Percentiles rank a stretch among this genome's conserved stretches.
Conservation (phyloP, 1,140 invertebrate genomes). For the Drosophila seguyi region DNA sequence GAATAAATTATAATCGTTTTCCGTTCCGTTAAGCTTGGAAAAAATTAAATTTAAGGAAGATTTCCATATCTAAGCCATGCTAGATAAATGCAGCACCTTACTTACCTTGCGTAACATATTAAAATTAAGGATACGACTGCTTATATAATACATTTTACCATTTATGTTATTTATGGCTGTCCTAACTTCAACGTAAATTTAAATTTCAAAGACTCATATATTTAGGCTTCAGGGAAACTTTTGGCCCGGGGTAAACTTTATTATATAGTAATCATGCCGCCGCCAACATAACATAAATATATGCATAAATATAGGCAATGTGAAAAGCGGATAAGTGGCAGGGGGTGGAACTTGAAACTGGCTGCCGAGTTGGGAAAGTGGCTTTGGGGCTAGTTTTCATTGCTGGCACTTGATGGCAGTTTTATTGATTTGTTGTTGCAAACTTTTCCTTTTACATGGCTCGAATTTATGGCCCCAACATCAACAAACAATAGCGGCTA, state of each 20-base stretch:
- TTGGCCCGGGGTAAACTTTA: constrained; percentile 27
- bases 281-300: constrained; percentile 47
- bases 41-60: no score
- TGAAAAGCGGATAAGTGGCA: constrained; percentile 24
- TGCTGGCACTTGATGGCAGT: constrained; percentile 60
- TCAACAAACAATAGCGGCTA: constrained; percentile 39
- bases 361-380: constrained; percentile 36
- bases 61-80: no score
- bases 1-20: constrained; percentile 7
- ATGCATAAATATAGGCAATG: constrained; percentile 43
- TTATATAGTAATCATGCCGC: constrained; percentile 31
- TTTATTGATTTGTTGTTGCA: constrained; percentile 77
- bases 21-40: no score
- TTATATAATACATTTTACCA: not conserved
- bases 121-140: not conserved
- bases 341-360: constrained; percentile 26
- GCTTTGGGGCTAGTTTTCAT: constrained; percentile 61
- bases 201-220: constrained; percentile 20
- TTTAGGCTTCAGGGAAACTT: constrained; percentile 26
- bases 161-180: constrained; percentile 2
- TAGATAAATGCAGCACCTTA: not conserved
- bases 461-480: constrained; percentile 64
- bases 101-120: not conserved
- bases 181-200: constrained; percentile 7
- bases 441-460: constrained; percentile 62